These are phyloP conservation scores for Heterodera carotae DNA, from an alignment of 1,140 invertebrate genomes.

Conservation along the genomic window DNA sequence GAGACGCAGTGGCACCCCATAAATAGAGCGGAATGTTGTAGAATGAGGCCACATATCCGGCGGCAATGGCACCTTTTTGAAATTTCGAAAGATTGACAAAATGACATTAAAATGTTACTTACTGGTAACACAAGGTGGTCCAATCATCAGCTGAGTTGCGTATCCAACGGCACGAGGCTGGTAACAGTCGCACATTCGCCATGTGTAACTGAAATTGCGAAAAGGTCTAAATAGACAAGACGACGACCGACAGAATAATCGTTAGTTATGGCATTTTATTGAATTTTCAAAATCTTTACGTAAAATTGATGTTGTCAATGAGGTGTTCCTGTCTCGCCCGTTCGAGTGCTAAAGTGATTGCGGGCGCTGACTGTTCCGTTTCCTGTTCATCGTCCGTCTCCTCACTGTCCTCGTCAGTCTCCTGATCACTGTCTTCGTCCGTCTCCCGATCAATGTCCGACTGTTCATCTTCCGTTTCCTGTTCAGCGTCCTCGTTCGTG, in stretches of 20 bases:
- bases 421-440: too few relatives aligned
- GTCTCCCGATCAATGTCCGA: too few relatives aligned
- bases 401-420: too few relatives aligned
- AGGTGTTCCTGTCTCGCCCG: conserved; percentile 25
- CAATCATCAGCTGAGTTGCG: conserved; percentile 46
- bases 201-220: conserved; percentile 29
- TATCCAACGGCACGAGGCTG: conserved; percentile 44
- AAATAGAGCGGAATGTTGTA: conserved; percentile 48
- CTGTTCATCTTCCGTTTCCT: too few relatives aligned
- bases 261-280: too few relatives aligned
- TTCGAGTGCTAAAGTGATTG: conserved; percentile 33
- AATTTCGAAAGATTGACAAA: background rate
- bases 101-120: background rate
- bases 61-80: conserved; percentile 18
- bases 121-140: conserved; percentile 47
- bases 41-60: conserved; percentile 36
- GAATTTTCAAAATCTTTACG: conserved; percentile 5
- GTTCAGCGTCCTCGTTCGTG: too few relatives aligned
- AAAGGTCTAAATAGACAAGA: background rate
- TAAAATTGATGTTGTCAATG: conserved; percentile 46
- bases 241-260: too few relatives aligned
- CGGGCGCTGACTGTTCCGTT: background rate
- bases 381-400: too few relatives aligned
- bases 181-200: conserved; percentile 48
- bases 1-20: conserved; percentile 40